phyloP scores from a whole-genome alignment of 2,888 invertebrate species.

The Temnothorax rugatulus region DNA sequence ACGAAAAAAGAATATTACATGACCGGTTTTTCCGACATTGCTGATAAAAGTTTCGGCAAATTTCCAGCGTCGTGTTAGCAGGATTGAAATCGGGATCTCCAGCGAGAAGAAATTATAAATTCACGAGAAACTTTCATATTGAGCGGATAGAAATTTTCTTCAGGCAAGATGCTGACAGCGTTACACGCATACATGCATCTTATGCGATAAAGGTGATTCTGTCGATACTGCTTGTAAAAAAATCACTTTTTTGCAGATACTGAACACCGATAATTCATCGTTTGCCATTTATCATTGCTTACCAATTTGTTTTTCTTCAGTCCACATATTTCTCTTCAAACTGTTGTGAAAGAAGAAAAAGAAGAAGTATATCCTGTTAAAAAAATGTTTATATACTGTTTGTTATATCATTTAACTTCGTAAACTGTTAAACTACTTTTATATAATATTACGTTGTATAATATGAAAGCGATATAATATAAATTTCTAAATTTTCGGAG shows the following conservation, averaged over 20 bases:
- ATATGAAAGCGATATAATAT: neutral
- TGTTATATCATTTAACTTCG: neutral
- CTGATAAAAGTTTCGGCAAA: constrained; percentile 5
- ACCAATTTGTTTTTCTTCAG: constrained; percentile 7
- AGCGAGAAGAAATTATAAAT: constrained; percentile 44
- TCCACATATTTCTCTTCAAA: neutral
- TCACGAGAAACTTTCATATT: constrained; percentile 42
- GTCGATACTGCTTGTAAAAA: neutral
- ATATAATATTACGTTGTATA: neutral
- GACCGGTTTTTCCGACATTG: neutral
- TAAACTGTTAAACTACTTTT: neutral
- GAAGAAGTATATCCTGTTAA: neutral
- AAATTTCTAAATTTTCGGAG: neutral
- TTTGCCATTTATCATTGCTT: constrained; percentile 8
- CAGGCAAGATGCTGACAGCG: constrained; percentile 12
- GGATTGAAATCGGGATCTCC: constrained; percentile 23
- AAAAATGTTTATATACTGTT: neutral
- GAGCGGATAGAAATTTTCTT: constrained; percentile 38
- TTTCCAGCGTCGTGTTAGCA: constrained; percentile 24
- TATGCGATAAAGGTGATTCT: constrained; percentile 7
- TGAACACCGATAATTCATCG: constrained; percentile 25
- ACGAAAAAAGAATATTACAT: neutral
- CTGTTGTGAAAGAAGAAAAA: neutral
- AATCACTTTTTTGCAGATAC: neutral
- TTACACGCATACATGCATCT: neutral